Percentiles rank a stretch among this genome's conserved stretches.
Evolutionary conservation across 2,797 vertebrate genomes (phyloP).

Genomic region (Pelochelys cantorii): DNA sequence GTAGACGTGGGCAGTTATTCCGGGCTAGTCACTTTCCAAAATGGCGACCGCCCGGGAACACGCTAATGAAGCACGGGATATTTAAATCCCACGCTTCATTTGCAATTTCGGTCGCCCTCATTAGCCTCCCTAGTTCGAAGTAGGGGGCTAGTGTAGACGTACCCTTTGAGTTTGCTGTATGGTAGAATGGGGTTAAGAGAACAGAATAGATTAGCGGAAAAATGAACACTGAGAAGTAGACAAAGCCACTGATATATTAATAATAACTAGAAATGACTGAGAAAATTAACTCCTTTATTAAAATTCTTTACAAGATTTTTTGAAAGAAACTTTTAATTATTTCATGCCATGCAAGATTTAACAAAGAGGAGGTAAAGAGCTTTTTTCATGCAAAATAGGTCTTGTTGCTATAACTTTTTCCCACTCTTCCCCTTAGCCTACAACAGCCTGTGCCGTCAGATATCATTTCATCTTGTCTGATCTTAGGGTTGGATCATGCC

Average conservation of each 20-base stretch:
- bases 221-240: neutral
- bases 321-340: neutral
- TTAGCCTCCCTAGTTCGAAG: too few relatives aligned
- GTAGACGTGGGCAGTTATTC: too few relatives aligned
- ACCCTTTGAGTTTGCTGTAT: neutral
- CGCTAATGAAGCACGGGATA: too few relatives aligned
- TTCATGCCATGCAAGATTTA: neutral
- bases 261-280: neutral
- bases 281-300: neutral
- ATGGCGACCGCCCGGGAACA: too few relatives aligned
- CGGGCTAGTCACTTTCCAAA: too few relatives aligned
- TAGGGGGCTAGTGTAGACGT: too few relatives aligned
- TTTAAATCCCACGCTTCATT: too few relatives aligned
- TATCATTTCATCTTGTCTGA: neutral
- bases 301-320: neutral
- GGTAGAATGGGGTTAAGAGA: constrained; percentile 22
- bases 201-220: neutral
- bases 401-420: neutral
- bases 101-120: too few relatives aligned
- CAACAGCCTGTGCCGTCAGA: neutral
- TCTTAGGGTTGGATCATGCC: neutral
- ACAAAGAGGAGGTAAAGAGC: neutral
- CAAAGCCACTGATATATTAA: neutral
- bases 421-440: neutral
- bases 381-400: neutral